Percentiles rank a stretch among this genome's conserved stretches.
Conservation (phyloP, 2,797 vertebrate species). For the Sciurus vulgaris region DNA sequence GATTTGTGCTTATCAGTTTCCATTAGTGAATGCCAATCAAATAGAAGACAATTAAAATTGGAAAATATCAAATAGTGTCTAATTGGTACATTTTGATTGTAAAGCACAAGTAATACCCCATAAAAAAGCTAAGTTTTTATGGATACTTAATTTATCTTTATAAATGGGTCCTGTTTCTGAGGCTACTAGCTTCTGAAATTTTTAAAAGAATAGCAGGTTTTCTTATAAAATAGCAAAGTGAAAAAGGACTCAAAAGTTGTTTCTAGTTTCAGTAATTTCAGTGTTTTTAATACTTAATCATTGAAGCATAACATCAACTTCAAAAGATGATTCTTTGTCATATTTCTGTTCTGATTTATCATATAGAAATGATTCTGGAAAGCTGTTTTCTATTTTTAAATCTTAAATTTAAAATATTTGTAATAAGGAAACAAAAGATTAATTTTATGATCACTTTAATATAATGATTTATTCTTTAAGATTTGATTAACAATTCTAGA, state of each 20-base stretch:
- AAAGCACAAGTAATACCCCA: neutral
- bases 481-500: neutral
- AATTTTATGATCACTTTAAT: constrained; percentile 32
- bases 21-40: neutral
- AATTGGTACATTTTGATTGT: constrained; percentile 40
- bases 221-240: neutral
- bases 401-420: constrained; percentile 16
- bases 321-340: neutral
- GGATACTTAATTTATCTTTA: constrained; percentile 48
- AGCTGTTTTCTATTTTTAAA: constrained; percentile 45
- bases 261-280: neutral
- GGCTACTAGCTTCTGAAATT: constrained; percentile 42
- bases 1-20: neutral
- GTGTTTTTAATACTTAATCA: neutral
- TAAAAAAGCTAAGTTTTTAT: constrained; percentile 19
- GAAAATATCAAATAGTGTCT: neutral
- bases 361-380: neutral
- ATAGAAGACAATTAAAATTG: constrained; percentile 24
- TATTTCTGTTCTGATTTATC: neutral
- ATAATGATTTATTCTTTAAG: neutral
- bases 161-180: constrained; percentile 23
- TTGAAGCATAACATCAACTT: neutral
- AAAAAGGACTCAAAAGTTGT: neutral
- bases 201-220: constrained; percentile 3
- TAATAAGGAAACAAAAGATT: neutral